Evolutionary conservation across 2,888 invertebrate genomes (phyloP).

Genomic region (Tillus elongatus): DNA sequence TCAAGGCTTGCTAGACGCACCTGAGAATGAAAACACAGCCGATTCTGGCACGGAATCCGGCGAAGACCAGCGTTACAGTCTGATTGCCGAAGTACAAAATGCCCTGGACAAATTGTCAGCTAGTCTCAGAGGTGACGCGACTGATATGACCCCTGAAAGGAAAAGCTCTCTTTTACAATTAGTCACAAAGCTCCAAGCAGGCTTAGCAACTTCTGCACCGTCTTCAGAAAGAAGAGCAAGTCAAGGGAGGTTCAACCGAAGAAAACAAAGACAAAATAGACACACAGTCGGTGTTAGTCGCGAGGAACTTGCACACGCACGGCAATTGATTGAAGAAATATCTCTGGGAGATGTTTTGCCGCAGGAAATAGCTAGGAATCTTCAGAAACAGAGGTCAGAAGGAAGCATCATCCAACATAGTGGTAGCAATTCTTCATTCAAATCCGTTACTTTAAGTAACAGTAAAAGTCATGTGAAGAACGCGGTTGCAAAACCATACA

Average conservation of each 20-base stretch:
- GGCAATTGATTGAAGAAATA: constrained; percentile 63
- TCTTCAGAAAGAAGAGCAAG: constrained; percentile 43
- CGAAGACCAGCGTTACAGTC: constrained; percentile 54
- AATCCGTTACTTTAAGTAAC: constrained; percentile 11
- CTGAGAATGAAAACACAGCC: constrained; percentile 41
- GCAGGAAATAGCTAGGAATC: constrained; percentile 26
- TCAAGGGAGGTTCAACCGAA: constrained; percentile 44
- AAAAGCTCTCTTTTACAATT: constrained; percentile 66
- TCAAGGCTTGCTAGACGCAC: constrained; percentile 53
- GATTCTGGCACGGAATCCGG: constrained; percentile 63
- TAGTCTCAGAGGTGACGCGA: constrained; percentile 40
- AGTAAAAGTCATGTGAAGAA: constrained; percentile 32
- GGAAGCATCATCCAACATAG: constrained; percentile 33
- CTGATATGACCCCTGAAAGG: constrained; percentile 53
- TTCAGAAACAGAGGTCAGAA: constrained; percentile 45
- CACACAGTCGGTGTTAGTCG: constrained; percentile 78
- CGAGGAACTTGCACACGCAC: constrained; percentile 71
- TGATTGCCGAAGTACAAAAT: constrained; percentile 46
- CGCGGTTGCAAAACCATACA: constrained; percentile 40
- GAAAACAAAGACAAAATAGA: constrained; percentile 55
- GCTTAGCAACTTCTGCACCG: constrained; percentile 36
- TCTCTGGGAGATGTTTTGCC: constrained; percentile 37
- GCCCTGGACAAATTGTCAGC: constrained; percentile 37
- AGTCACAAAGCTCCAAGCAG: constrained; percentile 59
- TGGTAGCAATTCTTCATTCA: constrained; percentile 13